Percentiles rank a stretch among this genome's conserved stretches.
phyloP scores from a whole-genome alignment of 2,888 invertebrate species.

The Uropetala carovei region DNA sequence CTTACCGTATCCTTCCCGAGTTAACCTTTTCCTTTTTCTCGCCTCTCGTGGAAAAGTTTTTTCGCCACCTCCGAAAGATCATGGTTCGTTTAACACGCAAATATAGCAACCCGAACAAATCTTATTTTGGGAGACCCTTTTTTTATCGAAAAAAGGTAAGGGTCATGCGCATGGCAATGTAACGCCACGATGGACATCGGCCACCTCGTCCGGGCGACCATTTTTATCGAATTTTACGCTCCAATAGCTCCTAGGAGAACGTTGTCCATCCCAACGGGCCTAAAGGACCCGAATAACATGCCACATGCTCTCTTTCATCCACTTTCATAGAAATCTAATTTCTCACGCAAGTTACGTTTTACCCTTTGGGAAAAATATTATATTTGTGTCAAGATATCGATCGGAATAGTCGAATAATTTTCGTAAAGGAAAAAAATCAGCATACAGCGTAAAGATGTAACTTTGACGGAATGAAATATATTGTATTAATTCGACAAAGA shows the following conservation, averaged over 20 bases:
- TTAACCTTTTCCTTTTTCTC: not conserved
- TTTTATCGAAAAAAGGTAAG: not conserved
- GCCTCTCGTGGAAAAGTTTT: not conserved
- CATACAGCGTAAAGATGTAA: too few species aligned
- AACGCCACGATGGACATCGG: conserved; percentile 13
- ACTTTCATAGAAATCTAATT: too few species aligned
- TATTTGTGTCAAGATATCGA: too few species aligned
- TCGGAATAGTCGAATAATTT: too few species aligned
- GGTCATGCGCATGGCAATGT: not conserved
- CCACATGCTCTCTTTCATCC: not conserved
- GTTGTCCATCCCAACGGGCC: not conserved
- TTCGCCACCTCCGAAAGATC: not conserved
- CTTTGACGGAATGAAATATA: too few species aligned
- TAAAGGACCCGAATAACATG: not conserved
- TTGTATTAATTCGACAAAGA: too few species aligned
- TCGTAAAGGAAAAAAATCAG: too few species aligned
- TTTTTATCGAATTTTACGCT: conserved; percentile 41
- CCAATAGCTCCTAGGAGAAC: conserved; percentile 41
- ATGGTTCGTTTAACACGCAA: not conserved
- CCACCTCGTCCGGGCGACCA: conserved; percentile 18
- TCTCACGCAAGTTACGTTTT: too few species aligned
- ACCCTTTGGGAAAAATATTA: too few species aligned
- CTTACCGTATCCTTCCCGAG: too few species aligned
- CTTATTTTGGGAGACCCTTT: not conserved
- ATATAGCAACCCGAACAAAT: not conserved